Conservation (phyloP, 2,113 vertebrate species). For the Pelmatolapia mariae region DNA sequence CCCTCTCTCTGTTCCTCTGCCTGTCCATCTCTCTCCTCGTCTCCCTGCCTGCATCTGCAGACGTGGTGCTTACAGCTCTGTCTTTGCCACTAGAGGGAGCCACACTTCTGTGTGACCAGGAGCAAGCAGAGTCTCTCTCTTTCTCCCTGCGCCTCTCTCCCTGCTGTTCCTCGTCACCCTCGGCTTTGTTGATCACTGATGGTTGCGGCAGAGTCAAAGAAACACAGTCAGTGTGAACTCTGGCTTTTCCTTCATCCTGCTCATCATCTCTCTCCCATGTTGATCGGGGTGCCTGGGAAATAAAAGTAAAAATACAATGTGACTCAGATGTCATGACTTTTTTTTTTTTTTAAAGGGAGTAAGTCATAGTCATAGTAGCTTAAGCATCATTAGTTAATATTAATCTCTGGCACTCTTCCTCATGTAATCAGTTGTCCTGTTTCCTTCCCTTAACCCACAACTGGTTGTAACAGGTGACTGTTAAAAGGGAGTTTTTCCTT, state of each 20-base stretch:
- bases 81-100: slow-evolving; percentile 43
- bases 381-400: background rate
- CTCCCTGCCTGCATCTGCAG: slow-evolving; percentile 41
- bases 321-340: background rate
- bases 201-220: background rate
- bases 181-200: slow-evolving; percentile 48
- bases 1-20: slow-evolving; percentile 1
- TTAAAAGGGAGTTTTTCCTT: background rate
- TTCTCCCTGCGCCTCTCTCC: slow-evolving; percentile 64
- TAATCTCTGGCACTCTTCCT: background rate
- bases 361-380: background rate
- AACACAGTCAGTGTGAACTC: background rate
- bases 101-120: background rate
- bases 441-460: background rate
- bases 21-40: slow-evolving; percentile 37
- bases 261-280: slow-evolving; percentile 87
- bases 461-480: background rate
- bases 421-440: background rate
- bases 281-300: slow-evolving; percentile 74
- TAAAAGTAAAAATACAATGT: background rate
- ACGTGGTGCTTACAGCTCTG: background rate
- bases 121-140: slow-evolving; percentile 28
- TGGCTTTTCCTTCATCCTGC: slow-evolving; percentile 60
- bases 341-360: background rate
- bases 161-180: slow-evolving; percentile 69